Conservation (phyloP, 2,113 vertebrate genomes). For the Etheostoma spectabile region DNA sequence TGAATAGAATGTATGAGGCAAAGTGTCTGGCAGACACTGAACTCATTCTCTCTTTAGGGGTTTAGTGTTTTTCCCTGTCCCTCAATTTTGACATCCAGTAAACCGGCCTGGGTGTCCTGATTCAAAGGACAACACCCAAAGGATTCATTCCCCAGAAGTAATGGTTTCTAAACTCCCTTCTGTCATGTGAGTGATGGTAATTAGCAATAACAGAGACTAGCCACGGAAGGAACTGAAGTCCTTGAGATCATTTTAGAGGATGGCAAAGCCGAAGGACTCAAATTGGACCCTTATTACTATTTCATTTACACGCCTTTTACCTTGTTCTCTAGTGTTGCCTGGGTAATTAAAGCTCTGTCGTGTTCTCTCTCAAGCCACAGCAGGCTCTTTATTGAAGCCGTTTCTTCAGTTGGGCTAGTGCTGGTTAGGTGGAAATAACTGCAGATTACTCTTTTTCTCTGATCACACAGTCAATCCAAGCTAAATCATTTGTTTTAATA, state of each 20-base stretch:
- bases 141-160: slow-evolving; percentile 70
- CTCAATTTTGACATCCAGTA: slow-evolving; percentile 49
- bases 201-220: slow-evolving; percentile 73
- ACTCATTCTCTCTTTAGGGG: slow-evolving; percentile 23
- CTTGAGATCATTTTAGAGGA: slow-evolving; percentile 78
- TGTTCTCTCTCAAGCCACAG: slow-evolving; percentile 58
- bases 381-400: slow-evolving; percentile 59
- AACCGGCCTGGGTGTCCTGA: slow-evolving; percentile 63
- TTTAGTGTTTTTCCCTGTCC: slow-evolving; percentile 28
- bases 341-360: slow-evolving; percentile 78
- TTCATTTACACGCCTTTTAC: slow-evolving; percentile 84
- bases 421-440: slow-evolving; percentile 45
- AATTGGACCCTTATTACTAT: slow-evolving; percentile 82
- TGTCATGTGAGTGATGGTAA: slow-evolving; percentile 75
- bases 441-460: slow-evolving; percentile 22
- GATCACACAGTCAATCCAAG: slow-evolving; percentile 4
- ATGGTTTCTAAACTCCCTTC: slow-evolving; percentile 68
- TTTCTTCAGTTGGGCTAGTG: slow-evolving; percentile 41
- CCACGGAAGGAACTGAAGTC: slow-evolving; percentile 71
- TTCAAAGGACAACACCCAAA: slow-evolving; percentile 69
- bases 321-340: slow-evolving; percentile 76
- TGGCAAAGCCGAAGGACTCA: slow-evolving; percentile 70
- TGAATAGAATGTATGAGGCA: slow-evolving; percentile 27
- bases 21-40: slow-evolving; percentile 47
- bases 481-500: slow-evolving; percentile 7